A percentile compares a stretch with the other conserved stretches of the same genome.
phyloP scores from a whole-genome alignment of 2,888 invertebrate genomes.

The Euclidia mi region DNA sequence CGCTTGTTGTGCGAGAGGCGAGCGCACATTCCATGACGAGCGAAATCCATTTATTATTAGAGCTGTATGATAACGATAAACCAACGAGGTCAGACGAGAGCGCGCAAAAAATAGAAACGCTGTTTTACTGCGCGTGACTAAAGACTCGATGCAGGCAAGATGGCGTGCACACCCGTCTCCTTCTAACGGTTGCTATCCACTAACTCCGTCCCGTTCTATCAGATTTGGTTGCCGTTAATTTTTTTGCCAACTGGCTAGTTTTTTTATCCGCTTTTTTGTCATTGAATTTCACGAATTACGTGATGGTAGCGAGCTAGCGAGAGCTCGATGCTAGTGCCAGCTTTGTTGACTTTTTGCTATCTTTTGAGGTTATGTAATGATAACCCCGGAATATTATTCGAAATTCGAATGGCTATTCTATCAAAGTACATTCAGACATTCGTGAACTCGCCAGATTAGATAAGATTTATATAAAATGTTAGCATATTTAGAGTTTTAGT shows the following conservation, averaged over 20 bases:
- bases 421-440: constrained; percentile 38
- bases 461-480: constrained; percentile 34
- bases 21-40: constrained; percentile 73
- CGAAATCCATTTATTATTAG: constrained; percentile 84
- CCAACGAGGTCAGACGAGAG: constrained; percentile 87
- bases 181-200: constrained; percentile 61
- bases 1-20: constrained; percentile 67
- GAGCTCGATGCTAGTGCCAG: constrained; percentile 58
- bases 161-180: constrained; percentile 78
- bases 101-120: constrained; percentile 88
- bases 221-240: constrained; percentile 81
- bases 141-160: constrained; percentile 84
- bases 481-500: constrained; percentile 4
- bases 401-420: constrained; percentile 46
- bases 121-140: constrained; percentile 86
- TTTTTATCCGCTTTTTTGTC: constrained; percentile 73
- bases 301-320: constrained; percentile 72
- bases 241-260: constrained; percentile 75
- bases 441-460: constrained; percentile 33
- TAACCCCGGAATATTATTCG: constrained; percentile 47
- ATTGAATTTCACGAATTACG: constrained; percentile 83
- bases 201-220: constrained; percentile 65
- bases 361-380: constrained; percentile 63
- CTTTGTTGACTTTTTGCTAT: constrained; percentile 61
- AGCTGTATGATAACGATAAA: constrained; percentile 87